phyloP scores from a whole-genome alignment of 2,888 invertebrate genomes.

The Eupithecia tripunctaria region DNA sequence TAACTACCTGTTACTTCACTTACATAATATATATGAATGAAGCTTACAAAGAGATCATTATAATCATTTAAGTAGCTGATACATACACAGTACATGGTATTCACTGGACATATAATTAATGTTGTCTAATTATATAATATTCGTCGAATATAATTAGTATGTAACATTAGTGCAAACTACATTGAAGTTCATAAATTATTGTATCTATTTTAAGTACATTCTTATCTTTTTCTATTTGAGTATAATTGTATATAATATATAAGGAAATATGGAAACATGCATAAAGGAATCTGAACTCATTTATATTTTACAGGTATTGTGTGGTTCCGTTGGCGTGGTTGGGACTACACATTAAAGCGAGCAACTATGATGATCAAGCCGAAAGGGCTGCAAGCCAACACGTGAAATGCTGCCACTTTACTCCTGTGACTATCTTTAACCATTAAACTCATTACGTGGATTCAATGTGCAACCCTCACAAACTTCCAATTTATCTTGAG shows the following conservation, averaged over 20 bases:
- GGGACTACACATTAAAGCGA: constrained; percentile 96
- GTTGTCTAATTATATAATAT: neutral
- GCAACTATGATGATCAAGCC: constrained; percentile 97
- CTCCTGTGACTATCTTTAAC: constrained; percentile 48
- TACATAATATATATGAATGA: neutral
- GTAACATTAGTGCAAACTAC: neutral
- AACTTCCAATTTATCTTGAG: neutral
- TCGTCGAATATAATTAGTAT: no score
- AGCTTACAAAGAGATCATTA: neutral
- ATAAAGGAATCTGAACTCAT: neutral
- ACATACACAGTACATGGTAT: neutral
- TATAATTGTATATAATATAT: neutral
- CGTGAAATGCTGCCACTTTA: constrained; percentile 61
- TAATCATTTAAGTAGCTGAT: neutral
- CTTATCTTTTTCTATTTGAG: neutral
- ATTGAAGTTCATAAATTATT: neutral
- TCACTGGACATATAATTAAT: neutral
- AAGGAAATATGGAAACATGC: neutral
- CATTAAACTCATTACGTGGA: constrained; percentile 75
- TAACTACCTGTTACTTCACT: no score
- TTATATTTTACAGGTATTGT: constrained; percentile 88
- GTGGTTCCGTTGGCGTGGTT: constrained; percentile 97
- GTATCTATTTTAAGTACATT: neutral
- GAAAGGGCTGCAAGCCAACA: constrained; percentile 84
- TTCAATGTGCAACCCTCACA: constrained; percentile 48